A percentile compares a stretch with the other conserved stretches of the same genome.
Conservation (phyloP, 2,888 invertebrate species). For the Tachina lurida region DNA sequence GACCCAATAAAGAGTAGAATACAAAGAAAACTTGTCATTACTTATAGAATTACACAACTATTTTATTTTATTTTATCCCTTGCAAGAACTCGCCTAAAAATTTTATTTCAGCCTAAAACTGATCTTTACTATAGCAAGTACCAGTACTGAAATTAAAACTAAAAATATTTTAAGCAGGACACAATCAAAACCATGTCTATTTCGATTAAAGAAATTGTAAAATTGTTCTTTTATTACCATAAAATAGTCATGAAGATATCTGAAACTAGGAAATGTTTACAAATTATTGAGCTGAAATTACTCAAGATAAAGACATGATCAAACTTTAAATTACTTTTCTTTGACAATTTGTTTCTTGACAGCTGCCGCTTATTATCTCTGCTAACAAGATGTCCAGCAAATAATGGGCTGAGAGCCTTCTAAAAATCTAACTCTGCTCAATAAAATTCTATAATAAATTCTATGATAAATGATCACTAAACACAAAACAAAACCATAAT, state of each 20-base stretch:
- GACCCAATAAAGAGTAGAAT: too few relatives aligned
- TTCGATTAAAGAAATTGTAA: background rate
- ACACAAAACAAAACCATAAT: slow-evolving; percentile 60
- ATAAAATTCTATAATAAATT: slow-evolving; percentile 44
- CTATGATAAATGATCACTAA: slow-evolving; percentile 44
- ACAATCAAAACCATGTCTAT: too few relatives aligned
- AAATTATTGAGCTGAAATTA: background rate
- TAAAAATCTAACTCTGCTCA: slow-evolving; percentile 29
- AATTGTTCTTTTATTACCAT: background rate
- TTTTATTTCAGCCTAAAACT: too few relatives aligned
- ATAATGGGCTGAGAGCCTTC: slow-evolving; percentile 37
- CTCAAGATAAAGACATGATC: slow-evolving; percentile 1
- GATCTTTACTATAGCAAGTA: too few relatives aligned
- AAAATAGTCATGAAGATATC: background rate
- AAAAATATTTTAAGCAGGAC: too few relatives aligned
- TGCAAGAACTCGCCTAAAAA: too few relatives aligned
- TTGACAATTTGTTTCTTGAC: background rate
- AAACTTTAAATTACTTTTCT: background rate
- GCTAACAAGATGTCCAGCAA: slow-evolving; percentile 33
- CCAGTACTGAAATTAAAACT: too few relatives aligned
- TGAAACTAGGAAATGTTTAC: background rate
- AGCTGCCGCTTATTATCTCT: slow-evolving; percentile 26
- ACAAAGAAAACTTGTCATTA: too few relatives aligned
- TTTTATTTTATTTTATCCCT: too few relatives aligned
- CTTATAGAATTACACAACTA: too few relatives aligned